Conservation (phyloP, 2,888 invertebrate genomes). For the Lithophane semibrunnea region DNA sequence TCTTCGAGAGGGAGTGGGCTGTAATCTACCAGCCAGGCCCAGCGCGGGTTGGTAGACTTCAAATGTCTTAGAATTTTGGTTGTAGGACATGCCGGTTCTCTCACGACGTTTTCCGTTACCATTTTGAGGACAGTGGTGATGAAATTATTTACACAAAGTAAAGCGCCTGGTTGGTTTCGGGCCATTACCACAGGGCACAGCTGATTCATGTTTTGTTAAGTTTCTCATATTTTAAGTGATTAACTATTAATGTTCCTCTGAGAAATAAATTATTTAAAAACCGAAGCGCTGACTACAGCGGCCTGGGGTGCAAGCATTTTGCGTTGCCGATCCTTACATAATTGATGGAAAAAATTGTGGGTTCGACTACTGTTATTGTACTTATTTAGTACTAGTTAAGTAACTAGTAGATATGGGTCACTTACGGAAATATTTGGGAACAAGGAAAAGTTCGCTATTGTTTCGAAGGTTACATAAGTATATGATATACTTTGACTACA, state of each 20-base stretch:
- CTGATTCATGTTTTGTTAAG: background rate
- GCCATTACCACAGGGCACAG: too few species aligned
- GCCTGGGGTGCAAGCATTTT: background rate
- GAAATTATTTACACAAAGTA: too few species aligned
- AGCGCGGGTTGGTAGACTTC: too few species aligned
- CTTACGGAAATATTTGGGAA: conserved; percentile 21
- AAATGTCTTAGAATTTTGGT: too few species aligned
- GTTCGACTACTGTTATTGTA: conserved; percentile 47
- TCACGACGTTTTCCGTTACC: too few species aligned
- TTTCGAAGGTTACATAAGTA: conserved; percentile 4
- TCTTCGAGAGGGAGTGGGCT: too few species aligned
- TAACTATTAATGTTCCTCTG: background rate
- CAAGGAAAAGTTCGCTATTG: conserved; percentile 22
- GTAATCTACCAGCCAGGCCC: too few species aligned
- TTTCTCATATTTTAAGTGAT: background rate
- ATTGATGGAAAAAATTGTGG: background rate
- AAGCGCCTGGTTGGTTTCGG: too few species aligned
- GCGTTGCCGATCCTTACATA: background rate
- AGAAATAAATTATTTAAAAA: background rate
- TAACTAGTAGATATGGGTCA: background rate
- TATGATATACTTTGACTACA: too few species aligned
- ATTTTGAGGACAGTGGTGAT: too few species aligned
- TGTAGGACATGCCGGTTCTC: too few species aligned
- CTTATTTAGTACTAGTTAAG: background rate
- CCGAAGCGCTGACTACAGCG: background rate